Base-by-base conservation (phyloP, 2,797 vertebrate species). In the Sus cebifrons region DNA sequence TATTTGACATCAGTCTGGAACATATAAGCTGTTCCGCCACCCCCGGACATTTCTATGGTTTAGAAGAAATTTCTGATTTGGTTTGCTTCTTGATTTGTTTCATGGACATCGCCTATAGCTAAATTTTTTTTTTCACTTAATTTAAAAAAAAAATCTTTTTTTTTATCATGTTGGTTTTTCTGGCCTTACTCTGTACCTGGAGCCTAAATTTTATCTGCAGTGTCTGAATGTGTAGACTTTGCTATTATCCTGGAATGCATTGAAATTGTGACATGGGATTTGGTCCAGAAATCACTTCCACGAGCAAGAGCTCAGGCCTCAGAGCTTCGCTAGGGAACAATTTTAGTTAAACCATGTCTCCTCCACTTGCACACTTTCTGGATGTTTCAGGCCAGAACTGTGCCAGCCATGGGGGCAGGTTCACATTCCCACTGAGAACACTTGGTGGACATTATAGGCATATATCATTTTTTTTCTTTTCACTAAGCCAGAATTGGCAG, bases 11-110 rank as follows among this genome's bases (percentile, higher is more conserved):
- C 29, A 82, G 87, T 84, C 93, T 86, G 89, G 93, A 94, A 89
- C n/a, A 84, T 91, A 86, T 18, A 91, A 93, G 81, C 62, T 58
- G 20, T 65, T 93, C 56, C 87, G 62, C 58, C 90, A 91, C 87
- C 91, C 91, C 77, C 94, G 88, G 79, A 62, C 40, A 64, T 89
- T 93, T 56, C 60, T 82, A 44, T 89, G 36, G 29, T 81, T 92
- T 81, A 20, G 32, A 89, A 96, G 70, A 81, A 29, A 62, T 92
- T 91, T 95, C 49, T 90, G 70, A 88, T 91, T 93, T 85, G 23
- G 15, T 89, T 87, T 86, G 71, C 82, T 96, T 96, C 97, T 95
- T 60, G 40, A 88, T 88, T 86, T 70, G n/a, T 81, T 96, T 96
- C 89, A 95, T 96, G 75, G 71, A 82, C 23, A 92, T 90, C 89